Evolutionary conservation across 1,140 invertebrate genomes (phyloP), one percentile per base, ranked within the genome.

Genomic region (Ceratina japonica): DNA sequence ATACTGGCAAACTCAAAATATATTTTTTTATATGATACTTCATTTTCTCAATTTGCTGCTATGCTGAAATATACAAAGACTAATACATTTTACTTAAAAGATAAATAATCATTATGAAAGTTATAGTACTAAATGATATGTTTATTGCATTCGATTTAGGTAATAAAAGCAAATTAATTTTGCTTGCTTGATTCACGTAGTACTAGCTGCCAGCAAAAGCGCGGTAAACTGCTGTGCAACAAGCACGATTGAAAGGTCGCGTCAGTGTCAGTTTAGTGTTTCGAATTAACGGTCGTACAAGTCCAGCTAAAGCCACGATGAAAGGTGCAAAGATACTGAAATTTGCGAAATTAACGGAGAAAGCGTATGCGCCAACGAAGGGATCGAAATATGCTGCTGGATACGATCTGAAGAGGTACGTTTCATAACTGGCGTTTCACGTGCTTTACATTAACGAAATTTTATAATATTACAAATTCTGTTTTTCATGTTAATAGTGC

Each of bases 351-450:
- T 88, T 98, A 7, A 93, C 94, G 18, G 94, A 96, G 24, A 94
- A 98, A 87, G 98, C 98, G 0, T 94, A 94, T 73, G 89, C 95
- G 18, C 98, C 98, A 2, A 93, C 94, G 0, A 97, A 95, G 91
- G 98, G 97, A 10, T 98, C 98, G 0, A 93, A 94, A 73, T 93
- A 94, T 74, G 97, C 98, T 58, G 98, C 98, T 79, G 98, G 98
- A 31, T 97, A 95, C 85, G 98, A 99, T 93, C 92, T 99, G 44
- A 96, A 95, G 91, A 98, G 97, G 96, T 92, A 83, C 8, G 31
- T 7, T 44, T 7, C 79, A 20, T 7, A 37, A 10, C n/a, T 2
- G 13, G 5, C 16, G 37, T 71, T 18, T 24, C 20, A 20, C 44
- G 37, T 64, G 31, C 44, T 64, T 20, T 2, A 22, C 27, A 16